phyloP scores from a whole-genome alignment of 2,888 invertebrate species.

The Rhingia campestris region DNA sequence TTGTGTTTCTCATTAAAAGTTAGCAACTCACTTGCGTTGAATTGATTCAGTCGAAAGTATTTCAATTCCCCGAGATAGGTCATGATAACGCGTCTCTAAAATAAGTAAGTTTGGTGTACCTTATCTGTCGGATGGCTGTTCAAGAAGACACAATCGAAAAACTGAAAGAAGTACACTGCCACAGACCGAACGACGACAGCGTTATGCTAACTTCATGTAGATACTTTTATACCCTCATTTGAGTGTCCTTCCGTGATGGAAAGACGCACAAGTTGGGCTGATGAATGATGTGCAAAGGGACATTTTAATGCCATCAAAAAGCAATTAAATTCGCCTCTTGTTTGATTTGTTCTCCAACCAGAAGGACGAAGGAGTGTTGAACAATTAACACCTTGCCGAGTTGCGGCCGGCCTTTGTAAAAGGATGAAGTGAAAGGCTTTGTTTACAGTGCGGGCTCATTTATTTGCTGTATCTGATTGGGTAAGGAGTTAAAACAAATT shows the following conservation, averaged over 20 bases:
- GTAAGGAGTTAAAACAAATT: constrained; percentile 48
- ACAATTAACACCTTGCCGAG: constrained; percentile 66
- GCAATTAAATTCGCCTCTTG: constrained; percentile 78
- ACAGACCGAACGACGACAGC: constrained; percentile 42
- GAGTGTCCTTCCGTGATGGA: background rate
- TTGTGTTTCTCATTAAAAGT: constrained; percentile 61
- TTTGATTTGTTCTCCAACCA: constrained; percentile 60
- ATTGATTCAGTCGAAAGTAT: constrained; percentile 68
- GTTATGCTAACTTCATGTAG: constrained; percentile 59
- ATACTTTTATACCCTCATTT: constrained; percentile 58
- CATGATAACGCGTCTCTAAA: constrained; percentile 54
- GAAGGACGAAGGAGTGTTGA: constrained; percentile 41
- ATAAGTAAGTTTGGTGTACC: background rate
- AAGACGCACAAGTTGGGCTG: background rate
- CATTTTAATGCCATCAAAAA: constrained; percentile 79
- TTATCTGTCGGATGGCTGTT: constrained; percentile 4
- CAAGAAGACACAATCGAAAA: constrained; percentile 24
- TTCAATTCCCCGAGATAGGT: constrained; percentile 66
- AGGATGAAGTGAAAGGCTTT: constrained; percentile 27
- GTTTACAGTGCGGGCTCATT: constrained; percentile 56
- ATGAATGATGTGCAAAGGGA: constrained; percentile 4
- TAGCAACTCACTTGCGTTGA: constrained; percentile 66
- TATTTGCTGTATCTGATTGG: constrained; percentile 69
- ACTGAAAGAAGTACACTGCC: constrained; percentile 26
- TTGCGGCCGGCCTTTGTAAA: constrained; percentile 4